Base-by-base conservation (phyloP, 2,113 vertebrate genomes). In the Vombatus ursinus region DNA sequence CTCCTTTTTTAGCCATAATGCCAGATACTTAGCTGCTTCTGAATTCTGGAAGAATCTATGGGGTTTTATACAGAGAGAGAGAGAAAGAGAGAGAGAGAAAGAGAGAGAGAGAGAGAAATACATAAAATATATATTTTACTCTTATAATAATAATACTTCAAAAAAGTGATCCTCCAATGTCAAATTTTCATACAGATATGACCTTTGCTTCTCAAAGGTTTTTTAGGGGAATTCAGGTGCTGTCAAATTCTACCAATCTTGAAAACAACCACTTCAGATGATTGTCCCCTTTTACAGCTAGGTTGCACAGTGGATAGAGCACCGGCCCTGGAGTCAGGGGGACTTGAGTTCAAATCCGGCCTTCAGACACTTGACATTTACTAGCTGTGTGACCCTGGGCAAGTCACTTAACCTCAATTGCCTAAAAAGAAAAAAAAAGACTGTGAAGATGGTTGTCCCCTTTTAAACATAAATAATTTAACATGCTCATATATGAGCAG, bases 401-500 rank as follows among this genome's bases (percentile, higher is more conserved):
- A 49, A 49, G 48, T 49, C 48, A 49, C 48, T 49, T 49, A 49
- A 49, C 48, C 48, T 49, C 48, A 49, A 49, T 3, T 49, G 48
- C 48, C 48, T 49, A 49, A 49, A 49, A 49, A 49, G 48, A 49
- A 49, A 49, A 49, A 49, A 49, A 49, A 49, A 49, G 48, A 49
- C 48, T 49, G 48, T 5, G n/a, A n/a, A n/a, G 61, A 77, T 77
- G 14, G 53, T 19, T 54, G 53, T 7, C 53, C 8, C 44, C 89
- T 14, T 93, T 90, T 47, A 94, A 93, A 90, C 6, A 50, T 1
- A 92, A 95, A 93, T 92, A 92, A 95, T 93, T 92, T 95, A 96
- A 96, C 84, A 52, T 93, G 89, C n/a, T 94, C 44, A 50, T 95
- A 89, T 52, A 44, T 10, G 53, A 50, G 22, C 23, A 47, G 68